phyloP scores from a whole-genome alignment of 2,888 invertebrate species.

The Brenthis hecate region DNA sequence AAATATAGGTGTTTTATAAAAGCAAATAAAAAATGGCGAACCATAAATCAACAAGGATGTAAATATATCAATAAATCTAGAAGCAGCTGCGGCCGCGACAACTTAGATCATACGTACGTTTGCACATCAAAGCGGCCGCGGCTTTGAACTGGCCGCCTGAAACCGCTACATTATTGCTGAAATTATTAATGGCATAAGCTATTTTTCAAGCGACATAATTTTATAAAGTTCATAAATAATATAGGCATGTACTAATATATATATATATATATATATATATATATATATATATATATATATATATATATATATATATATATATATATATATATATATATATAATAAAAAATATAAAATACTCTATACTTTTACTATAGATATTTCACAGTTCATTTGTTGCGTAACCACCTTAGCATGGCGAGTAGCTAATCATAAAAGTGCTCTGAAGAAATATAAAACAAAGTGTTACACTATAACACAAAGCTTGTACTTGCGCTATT shows the following conservation, averaged over 20 bases:
- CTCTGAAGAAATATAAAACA: background rate
- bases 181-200: constrained; percentile 41
- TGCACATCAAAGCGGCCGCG: constrained; percentile 66
- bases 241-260: background rate
- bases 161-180: constrained; percentile 48
- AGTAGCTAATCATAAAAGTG: no score
- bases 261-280: no score
- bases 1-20: background rate
- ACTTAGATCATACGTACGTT: constrained; percentile 54
- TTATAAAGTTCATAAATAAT: background rate
- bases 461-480: background rate
- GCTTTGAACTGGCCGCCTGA: constrained; percentile 68
- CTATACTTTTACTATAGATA: no score
- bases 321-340: no score
- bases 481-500: background rate
- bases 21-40: constrained; percentile 25
- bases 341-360: no score
- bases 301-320: no score
- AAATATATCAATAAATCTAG: constrained; percentile 50
- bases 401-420: no score
- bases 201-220: constrained; percentile 29
- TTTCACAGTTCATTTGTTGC: no score
- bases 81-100: constrained; percentile 56
- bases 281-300: no score
- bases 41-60: constrained; percentile 41